Conservation (phyloP, 2,113 vertebrate genomes). For the Pseudorasbora parva region DNA sequence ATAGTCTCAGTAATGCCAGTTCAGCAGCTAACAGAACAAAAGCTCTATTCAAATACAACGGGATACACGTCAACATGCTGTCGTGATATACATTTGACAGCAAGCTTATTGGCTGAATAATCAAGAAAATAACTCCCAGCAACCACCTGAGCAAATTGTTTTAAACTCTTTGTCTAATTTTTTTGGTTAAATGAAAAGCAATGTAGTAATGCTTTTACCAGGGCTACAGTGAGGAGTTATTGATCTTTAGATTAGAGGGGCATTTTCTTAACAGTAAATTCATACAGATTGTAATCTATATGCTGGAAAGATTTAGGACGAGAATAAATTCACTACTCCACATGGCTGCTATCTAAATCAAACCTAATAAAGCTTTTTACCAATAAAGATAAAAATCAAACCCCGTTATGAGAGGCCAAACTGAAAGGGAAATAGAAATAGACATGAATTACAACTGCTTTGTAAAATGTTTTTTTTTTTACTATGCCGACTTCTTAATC, state of each 20-base stretch:
- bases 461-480: not conserved
- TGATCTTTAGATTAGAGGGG: not conserved
- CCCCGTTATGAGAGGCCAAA: not conserved
- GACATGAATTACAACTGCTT: not conserved
- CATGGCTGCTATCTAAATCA: conserved; percentile 1
- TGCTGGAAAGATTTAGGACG: not conserved
- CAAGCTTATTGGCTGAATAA: too few relatives aligned
- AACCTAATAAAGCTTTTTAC: not conserved
- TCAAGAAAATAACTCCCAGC: too few relatives aligned
- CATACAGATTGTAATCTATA: not conserved
- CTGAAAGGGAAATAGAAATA: not conserved
- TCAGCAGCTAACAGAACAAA: not conserved
- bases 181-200: not conserved
- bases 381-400: not conserved
- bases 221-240: not conserved
- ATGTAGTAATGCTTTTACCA: not conserved
- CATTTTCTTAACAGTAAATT: not conserved
- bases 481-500: not conserved
- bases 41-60: not conserved
- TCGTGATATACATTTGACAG: not conserved
- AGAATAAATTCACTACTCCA: not conserved
- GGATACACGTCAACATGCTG: not conserved
- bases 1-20: not conserved
- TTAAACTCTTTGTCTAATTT: too few relatives aligned
- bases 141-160: too few relatives aligned